Evolutionary conservation across 2,888 invertebrate species (phyloP).

Genomic region (Monoplex corrugatus): DNA sequence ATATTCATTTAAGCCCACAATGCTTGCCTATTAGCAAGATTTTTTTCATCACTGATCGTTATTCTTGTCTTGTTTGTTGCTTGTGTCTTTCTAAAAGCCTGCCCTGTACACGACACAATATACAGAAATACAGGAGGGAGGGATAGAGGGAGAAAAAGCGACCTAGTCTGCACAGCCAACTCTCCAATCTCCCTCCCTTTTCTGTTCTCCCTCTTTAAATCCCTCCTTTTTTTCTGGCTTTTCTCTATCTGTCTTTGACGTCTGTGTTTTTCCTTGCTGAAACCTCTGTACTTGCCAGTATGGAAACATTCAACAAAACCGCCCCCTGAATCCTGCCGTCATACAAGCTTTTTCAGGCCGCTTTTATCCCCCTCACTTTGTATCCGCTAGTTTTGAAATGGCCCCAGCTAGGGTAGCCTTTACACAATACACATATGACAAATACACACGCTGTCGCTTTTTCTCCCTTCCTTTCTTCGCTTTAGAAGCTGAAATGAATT

Average conservation of each 20-base stretch:
- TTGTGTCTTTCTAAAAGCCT: constrained; percentile 7
- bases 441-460: constrained; percentile 48
- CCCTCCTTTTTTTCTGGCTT: background rate
- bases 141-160: no score
- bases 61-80: background rate
- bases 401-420: background rate
- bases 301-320: background rate
- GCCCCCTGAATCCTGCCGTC: background rate
- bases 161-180: background rate
- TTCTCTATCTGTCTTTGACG: constrained; percentile 30
- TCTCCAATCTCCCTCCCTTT: background rate
- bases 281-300: constrained; percentile 33
- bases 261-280: constrained; percentile 28
- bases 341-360: background rate
- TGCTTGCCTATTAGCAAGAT: constrained; percentile 42
- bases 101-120: background rate
- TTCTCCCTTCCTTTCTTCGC: background rate
- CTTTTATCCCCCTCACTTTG: background rate
- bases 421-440: constrained; percentile 45
- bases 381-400: background rate
- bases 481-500: constrained; percentile 52
- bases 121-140: background rate
- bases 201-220: background rate
- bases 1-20: constrained; percentile 50
- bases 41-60: background rate